Percentiles rank a stretch among this genome's conserved stretches.
These are phyloP conservation scores for Himalopsyche phryganea DNA, from an alignment of 1,140 invertebrate genomes.

Conservation along the genomic window DNA sequence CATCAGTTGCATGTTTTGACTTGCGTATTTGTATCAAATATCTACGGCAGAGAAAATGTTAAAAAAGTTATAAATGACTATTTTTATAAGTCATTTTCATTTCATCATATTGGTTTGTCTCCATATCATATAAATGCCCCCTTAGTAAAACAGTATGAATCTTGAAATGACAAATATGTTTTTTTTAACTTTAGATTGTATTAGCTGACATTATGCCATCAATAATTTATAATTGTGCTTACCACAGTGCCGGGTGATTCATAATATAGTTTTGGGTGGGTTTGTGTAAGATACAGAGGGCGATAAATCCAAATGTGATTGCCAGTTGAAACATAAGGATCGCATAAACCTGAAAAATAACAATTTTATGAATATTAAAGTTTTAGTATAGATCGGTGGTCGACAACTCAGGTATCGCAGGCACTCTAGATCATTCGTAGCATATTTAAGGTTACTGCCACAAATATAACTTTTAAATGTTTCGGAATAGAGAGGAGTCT, in stretches of 20 bases:
- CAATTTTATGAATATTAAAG: too few relatives aligned
- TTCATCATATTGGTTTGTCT: neutral
- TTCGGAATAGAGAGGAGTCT: too few relatives aligned
- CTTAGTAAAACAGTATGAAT: too few relatives aligned
- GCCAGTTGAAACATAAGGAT: slow-evolving; percentile 78
- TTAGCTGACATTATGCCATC: too few relatives aligned
- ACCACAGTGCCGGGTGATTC: slow-evolving; percentile 50
- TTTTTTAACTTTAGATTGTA: too few relatives aligned
- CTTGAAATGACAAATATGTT: too few relatives aligned
- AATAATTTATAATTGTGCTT: slow-evolving; percentile 32
- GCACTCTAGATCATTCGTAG: too few relatives aligned
- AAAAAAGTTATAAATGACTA: neutral
- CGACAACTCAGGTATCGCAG: too few relatives aligned
- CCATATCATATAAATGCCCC: too few relatives aligned
- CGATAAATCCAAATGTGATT: slow-evolving; percentile 75
- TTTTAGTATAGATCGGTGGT: too few relatives aligned
- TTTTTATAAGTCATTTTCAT: neutral
- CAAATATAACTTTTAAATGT: too few relatives aligned
- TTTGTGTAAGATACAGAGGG: slow-evolving; percentile 69
- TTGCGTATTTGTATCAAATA: neutral
- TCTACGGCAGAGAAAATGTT: neutral
- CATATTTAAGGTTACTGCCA: too few relatives aligned
- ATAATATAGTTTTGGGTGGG: slow-evolving; percentile 58
- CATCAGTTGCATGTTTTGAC: neutral
- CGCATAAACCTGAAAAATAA: slow-evolving; percentile 66